phyloP scores from a whole-genome alignment of 1,140 invertebrate species.

The Calephelis nemesis region DNA sequence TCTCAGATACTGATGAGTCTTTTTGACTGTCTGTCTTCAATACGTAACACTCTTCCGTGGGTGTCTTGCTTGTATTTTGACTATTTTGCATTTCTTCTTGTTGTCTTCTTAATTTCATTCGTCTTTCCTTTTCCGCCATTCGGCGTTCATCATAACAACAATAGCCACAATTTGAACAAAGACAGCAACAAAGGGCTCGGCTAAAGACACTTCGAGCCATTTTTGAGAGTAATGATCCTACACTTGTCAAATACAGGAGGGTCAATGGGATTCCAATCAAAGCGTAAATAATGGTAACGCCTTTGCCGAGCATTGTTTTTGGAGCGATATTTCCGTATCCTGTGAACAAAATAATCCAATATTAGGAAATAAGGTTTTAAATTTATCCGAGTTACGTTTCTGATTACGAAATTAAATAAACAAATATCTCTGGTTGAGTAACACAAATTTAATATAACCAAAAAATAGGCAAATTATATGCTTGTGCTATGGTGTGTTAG shows the following conservation, averaged over 20 bases:
- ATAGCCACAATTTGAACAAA: slow-evolving; percentile 92
- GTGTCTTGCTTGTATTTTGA: slow-evolving; percentile 77
- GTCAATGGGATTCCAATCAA: slow-evolving; percentile 94
- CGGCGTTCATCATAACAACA: slow-evolving; percentile 92
- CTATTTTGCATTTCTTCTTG: slow-evolving; percentile 87
- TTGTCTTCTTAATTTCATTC: slow-evolving; percentile 89
- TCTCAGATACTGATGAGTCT: slow-evolving; percentile 65
- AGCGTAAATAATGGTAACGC: slow-evolving; percentile 93
- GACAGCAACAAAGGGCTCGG: slow-evolving; percentile 88
- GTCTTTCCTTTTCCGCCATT: slow-evolving; percentile 90
- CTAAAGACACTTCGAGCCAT: slow-evolving; percentile 94
- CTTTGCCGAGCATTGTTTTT: slow-evolving; percentile 87
- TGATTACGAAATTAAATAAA: too few species aligned
- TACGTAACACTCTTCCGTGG: slow-evolving; percentile 87
- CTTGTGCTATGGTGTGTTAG: too few species aligned
- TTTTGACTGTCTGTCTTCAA: slow-evolving; percentile 71
- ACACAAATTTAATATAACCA: too few species aligned
- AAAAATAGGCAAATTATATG: too few species aligned
- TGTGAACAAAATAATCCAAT: slow-evolving; percentile 68
- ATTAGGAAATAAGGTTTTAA: neutral
- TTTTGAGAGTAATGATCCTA: slow-evolving; percentile 89
- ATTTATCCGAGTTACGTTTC: too few species aligned
- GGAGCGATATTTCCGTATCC: slow-evolving; percentile 95
- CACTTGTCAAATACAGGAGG: slow-evolving; percentile 91
- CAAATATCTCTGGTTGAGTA: too few species aligned